Conservation (phyloP, 2,113 vertebrate genomes). For the Spea multiplicata region DNA sequence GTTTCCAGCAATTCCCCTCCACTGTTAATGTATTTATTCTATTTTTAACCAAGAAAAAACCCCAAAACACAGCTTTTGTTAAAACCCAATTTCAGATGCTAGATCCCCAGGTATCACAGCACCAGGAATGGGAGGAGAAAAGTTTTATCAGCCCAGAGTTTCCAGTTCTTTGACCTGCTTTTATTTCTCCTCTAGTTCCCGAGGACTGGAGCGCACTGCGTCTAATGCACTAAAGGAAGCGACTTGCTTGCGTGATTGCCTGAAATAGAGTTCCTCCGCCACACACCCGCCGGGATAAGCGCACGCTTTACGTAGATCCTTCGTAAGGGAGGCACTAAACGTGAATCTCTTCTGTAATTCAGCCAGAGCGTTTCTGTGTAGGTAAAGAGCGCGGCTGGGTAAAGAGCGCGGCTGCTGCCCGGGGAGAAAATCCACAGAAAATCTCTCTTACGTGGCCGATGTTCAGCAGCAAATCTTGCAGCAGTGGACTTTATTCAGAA, state of each 20-base stretch:
- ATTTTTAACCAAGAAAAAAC: constrained; percentile 61
- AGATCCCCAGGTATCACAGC: constrained; percentile 65
- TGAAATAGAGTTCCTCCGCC: constrained; percentile 33
- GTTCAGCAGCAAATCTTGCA: constrained; percentile 61
- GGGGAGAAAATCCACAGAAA: constrained; percentile 65
- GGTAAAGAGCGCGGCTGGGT: constrained; percentile 54
- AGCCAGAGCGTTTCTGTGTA: constrained; percentile 60
- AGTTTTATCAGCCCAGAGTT: constrained; percentile 76
- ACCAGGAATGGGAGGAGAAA: constrained; percentile 67
- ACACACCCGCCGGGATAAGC: constrained; percentile 52
- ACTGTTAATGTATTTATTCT: constrained; percentile 55
- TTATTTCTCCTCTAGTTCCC: constrained; percentile 58
- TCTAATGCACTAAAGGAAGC: constrained; percentile 61
- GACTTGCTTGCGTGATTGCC: constrained; percentile 62
- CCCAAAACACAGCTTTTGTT: constrained; percentile 61
- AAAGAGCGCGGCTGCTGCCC: constrained; percentile 55
- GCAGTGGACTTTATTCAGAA: constrained; percentile 63
- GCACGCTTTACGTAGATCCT: constrained; percentile 49
- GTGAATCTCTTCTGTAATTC: constrained; percentile 59
- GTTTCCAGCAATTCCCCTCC: constrained; percentile 56
- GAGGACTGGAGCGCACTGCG: constrained; percentile 56
- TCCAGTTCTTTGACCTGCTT: constrained; percentile 46
- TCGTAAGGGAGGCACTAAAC: constrained; percentile 64
- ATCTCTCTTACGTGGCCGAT: constrained; percentile 56
- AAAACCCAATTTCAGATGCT: constrained; percentile 10